A percentile compares a stretch with the other conserved stretches of the same genome.
Conservation (phyloP, 2,888 invertebrate genomes). For the Aromia moschata region DNA sequence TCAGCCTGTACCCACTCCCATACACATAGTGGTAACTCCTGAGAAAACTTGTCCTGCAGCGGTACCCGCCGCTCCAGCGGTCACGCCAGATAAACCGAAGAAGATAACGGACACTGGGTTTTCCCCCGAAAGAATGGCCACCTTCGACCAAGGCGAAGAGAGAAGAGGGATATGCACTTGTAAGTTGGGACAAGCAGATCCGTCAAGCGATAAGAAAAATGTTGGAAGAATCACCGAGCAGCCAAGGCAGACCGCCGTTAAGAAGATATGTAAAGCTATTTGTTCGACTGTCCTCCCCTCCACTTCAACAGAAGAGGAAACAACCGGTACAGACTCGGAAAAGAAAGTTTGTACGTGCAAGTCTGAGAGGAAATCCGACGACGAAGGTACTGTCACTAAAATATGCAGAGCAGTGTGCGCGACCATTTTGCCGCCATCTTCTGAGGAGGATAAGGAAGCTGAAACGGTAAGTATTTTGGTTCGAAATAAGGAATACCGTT, state of each 20-base stretch:
- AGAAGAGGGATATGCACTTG: neutral
- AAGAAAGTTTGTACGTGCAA: neutral
- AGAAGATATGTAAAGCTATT: neutral
- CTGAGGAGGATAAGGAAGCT: slow-evolving; percentile 31
- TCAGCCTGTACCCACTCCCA: neutral
- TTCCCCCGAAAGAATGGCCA: neutral
- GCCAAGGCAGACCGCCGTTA: too few species aligned
- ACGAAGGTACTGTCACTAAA: neutral
- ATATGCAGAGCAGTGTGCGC: slow-evolving; percentile 1
- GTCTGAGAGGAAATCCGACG: neutral
- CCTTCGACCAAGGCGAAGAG: neutral
- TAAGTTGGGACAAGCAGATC: too few species aligned
- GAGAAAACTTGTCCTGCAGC: too few species aligned
- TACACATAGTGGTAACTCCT: neutral
- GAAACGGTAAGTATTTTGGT: too few species aligned
- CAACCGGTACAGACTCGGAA: neutral
- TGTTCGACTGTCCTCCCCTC: neutral
- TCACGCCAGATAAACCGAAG: neutral
- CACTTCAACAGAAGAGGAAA: neutral
- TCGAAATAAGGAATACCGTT: too few species aligned
- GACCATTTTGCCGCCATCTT: slow-evolving; percentile 2
- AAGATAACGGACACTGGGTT: neutral
- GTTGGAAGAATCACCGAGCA: too few species aligned
- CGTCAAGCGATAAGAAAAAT: too few species aligned
- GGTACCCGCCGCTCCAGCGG: neutral